Conservation (phyloP, 2,113 vertebrate genomes). For the Mobula birostris region DNA sequence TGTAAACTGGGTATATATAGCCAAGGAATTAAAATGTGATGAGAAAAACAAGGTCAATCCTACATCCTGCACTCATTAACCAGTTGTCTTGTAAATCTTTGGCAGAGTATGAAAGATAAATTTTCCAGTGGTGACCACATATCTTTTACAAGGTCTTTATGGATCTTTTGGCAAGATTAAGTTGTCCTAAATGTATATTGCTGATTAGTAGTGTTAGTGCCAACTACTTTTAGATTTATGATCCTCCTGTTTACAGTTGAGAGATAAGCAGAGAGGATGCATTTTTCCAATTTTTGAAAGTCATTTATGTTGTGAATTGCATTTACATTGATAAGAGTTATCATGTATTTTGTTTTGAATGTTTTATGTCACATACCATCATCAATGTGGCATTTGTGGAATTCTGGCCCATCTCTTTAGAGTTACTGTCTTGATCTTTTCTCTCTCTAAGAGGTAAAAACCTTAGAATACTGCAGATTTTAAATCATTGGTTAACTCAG, state of each 20-base stretch:
- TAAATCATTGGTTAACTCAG: no score
- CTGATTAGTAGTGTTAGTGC: not conserved
- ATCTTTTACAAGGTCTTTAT: not conserved
- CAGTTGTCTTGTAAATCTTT: slow-evolving; percentile 20
- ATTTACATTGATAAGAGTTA: not conserved
- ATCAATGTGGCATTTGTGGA: not conserved
- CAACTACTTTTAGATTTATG: not conserved
- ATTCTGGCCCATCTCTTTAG: not conserved
- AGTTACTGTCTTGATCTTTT: no score
- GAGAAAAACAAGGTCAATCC: not conserved
- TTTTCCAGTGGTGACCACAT: not conserved
- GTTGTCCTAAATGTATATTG: slow-evolving; percentile 11
- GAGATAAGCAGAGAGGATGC: not conserved
- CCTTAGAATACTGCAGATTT: not conserved
- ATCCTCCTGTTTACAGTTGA: not conserved
- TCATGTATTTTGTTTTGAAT: not conserved
- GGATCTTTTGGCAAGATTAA: not conserved
- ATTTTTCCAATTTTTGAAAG: slow-evolving; percentile 17
- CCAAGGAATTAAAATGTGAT: not conserved
- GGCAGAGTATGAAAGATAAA: not conserved
- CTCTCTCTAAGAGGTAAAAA: not conserved
- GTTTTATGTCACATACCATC: not conserved
- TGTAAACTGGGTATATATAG: not conserved
- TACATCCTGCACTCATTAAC: not conserved
- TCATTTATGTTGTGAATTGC: not conserved